These are phyloP conservation scores for Oncorhynchus kisutch DNA, from an alignment of 2,113 vertebrate species.

Conservation along the genomic window DNA sequence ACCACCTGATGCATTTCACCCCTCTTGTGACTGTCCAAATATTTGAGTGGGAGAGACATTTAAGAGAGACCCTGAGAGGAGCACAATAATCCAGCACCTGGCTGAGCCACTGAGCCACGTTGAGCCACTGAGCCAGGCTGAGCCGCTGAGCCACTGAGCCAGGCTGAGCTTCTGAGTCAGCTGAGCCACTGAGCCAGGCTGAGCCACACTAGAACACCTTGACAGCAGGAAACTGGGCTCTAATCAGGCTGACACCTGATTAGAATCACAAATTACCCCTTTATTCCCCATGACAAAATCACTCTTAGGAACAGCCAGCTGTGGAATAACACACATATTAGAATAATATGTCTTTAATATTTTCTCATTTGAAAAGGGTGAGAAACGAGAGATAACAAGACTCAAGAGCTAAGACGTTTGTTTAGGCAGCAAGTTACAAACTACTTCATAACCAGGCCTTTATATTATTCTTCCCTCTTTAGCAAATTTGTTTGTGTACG, in stretches of 20 bases:
- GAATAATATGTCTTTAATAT: conserved; percentile 64
- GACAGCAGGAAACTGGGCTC: conserved; percentile 41
- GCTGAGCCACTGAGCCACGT: no score
- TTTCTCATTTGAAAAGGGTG: conserved; percentile 64
- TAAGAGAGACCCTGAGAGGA: conserved; percentile 67
- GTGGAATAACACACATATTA: conserved; percentile 64
- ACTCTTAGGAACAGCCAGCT: conserved; percentile 57
- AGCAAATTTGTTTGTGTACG: conserved; percentile 83
- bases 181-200: neutral
- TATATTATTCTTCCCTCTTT: conserved; percentile 47
- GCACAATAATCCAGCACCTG: conserved; percentile 64
- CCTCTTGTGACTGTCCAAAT: conserved; percentile 72
- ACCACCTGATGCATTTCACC: conserved; percentile 68
- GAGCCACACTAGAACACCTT: conserved; percentile 60
- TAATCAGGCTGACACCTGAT: conserved; percentile 60
- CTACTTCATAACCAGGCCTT: conserved; percentile 62
- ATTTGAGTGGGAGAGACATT: conserved; percentile 70
- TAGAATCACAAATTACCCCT: conserved; percentile 67
- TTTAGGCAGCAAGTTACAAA: conserved; percentile 76
- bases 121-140: no score
- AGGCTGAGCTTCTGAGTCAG: no score
- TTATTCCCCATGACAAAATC: conserved; percentile 58
- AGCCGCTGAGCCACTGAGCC: no score
- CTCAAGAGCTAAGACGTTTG: conserved; percentile 64
- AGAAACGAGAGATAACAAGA: conserved; percentile 29